Evolutionary conservation across 2,888 invertebrate species (phyloP).

Genomic region (Empis livida): DNA sequence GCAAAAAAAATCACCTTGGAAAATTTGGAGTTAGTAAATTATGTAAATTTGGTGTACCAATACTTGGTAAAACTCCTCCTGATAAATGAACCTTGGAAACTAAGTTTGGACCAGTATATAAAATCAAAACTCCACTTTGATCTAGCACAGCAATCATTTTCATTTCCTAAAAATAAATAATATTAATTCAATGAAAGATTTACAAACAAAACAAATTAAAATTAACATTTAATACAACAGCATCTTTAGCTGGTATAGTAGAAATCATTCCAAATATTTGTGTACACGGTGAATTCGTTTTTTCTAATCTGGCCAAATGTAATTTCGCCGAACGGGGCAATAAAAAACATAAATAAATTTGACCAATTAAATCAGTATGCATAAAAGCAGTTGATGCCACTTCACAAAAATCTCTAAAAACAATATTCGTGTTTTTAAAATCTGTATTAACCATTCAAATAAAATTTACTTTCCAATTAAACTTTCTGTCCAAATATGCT

Average conservation of each 20-base stretch:
- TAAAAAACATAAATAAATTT: slow-evolving; percentile 70
- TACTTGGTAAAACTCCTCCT: slow-evolving; percentile 50
- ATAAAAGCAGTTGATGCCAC: slow-evolving; percentile 66
- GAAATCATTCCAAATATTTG: slow-evolving; percentile 63
- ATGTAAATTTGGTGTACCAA: slow-evolving; percentile 38
- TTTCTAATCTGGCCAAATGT: slow-evolving; percentile 46
- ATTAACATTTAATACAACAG: slow-evolving; percentile 56
- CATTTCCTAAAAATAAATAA: slow-evolving; percentile 40
- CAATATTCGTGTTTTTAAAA: not conserved
- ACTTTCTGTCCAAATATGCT: slow-evolving; percentile 80
- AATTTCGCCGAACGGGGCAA: slow-evolving; percentile 37
- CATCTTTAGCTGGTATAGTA: slow-evolving; percentile 70
- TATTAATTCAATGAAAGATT: not conserved
- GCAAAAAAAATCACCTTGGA: slow-evolving; percentile 38
- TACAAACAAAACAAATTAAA: slow-evolving; percentile 6
- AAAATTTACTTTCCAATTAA: slow-evolving; percentile 37
- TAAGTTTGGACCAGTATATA: slow-evolving; percentile 71
- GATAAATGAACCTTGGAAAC: slow-evolving; percentile 77
- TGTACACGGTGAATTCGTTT: slow-evolving; percentile 44
- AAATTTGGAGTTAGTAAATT: slow-evolving; percentile 40
- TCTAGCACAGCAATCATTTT: slow-evolving; percentile 78
- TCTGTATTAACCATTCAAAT: not conserved
- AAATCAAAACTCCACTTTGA: slow-evolving; percentile 57
- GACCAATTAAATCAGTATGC: slow-evolving; percentile 73
- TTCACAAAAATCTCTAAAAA: slow-evolving; percentile 40